phyloP scores from a whole-genome alignment of 2,888 invertebrate species.

The Lingula anatina region DNA sequence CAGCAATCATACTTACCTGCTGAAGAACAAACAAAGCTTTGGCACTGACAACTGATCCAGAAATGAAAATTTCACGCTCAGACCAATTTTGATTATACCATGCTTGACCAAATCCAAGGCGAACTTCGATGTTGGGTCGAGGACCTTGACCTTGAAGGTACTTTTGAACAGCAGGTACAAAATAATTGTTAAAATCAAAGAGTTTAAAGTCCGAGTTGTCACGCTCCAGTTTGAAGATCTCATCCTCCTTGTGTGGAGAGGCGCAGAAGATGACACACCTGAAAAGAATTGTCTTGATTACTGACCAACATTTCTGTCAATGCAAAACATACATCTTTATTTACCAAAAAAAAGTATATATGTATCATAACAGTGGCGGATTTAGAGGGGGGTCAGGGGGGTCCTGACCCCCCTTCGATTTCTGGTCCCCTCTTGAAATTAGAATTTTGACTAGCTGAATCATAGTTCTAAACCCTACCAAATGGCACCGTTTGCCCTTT shows the following conservation, averaged over 20 bases:
- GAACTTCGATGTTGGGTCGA: constrained; percentile 20
- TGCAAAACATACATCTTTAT: no score
- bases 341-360: no score
- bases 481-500: no score
- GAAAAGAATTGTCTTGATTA: no score
- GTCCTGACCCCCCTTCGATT: no score
- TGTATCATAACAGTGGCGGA: no score
- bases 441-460: no score
- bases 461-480: no score
- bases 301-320: no score
- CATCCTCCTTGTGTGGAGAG: constrained; percentile 11
- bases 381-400: no score
- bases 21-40: constrained; percentile 15
- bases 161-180: constrained; percentile 14
- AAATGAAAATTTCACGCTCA: constrained; percentile 17
- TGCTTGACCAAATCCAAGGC: constrained; percentile 27
- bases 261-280: constrained; percentile 26
- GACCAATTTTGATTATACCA: constrained; percentile 14
- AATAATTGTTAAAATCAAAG: constrained; percentile 20
- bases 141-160: constrained; percentile 13
- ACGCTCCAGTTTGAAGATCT: constrained; percentile 17
- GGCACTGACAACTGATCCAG: constrained; percentile 17
- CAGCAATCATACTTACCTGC: constrained; percentile 13
- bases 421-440: no score
- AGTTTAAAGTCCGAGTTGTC: constrained; percentile 13